Conservation (phyloP, 2,888 invertebrate species). For the Adelphocoris suturalis region DNA sequence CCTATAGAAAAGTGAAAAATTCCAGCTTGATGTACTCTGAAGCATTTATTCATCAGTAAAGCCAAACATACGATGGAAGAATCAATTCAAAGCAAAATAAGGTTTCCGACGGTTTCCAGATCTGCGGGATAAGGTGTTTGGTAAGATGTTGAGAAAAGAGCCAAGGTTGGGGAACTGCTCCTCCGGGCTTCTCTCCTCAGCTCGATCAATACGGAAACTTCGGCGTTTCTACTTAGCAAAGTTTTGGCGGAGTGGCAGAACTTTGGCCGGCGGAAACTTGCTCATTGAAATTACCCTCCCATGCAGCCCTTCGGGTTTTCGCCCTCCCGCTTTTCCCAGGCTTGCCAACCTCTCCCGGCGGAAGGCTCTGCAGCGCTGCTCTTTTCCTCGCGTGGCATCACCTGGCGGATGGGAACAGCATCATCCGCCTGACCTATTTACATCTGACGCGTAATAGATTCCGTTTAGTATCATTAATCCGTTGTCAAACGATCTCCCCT, state of each 20-base stretch:
- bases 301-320: slow-evolving; percentile 1
- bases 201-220: slow-evolving; percentile 75
- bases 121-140: slow-evolving; percentile 61
- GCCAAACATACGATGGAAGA: too few relatives aligned
- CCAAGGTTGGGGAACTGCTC: slow-evolving; percentile 64
- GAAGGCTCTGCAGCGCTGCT: neutral
- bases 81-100: neutral
- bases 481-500: slow-evolving; percentile 2
- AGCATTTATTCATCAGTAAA: too few relatives aligned
- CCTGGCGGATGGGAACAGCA: slow-evolving; percentile 25
- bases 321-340: slow-evolving; percentile 18
- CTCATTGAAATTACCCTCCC: slow-evolving; percentile 74
- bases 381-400: slow-evolving; percentile 3
- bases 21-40: too few relatives aligned
- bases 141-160: slow-evolving; percentile 70
- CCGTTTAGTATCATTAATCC: slow-evolving; percentile 20
- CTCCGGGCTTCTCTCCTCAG: slow-evolving; percentile 59
- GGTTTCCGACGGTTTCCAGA: neutral
- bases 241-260: slow-evolving; percentile 74
- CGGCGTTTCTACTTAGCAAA: slow-evolving; percentile 75
- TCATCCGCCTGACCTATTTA: slow-evolving; percentile 54
- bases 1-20: too few relatives aligned
- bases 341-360: slow-evolving; percentile 23
- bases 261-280: slow-evolving; percentile 74
- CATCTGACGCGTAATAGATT: slow-evolving; percentile 22